These are phyloP conservation scores for Phymastichus coffea DNA, from an alignment of 1,140 invertebrate species.

Conservation along the genomic window DNA sequence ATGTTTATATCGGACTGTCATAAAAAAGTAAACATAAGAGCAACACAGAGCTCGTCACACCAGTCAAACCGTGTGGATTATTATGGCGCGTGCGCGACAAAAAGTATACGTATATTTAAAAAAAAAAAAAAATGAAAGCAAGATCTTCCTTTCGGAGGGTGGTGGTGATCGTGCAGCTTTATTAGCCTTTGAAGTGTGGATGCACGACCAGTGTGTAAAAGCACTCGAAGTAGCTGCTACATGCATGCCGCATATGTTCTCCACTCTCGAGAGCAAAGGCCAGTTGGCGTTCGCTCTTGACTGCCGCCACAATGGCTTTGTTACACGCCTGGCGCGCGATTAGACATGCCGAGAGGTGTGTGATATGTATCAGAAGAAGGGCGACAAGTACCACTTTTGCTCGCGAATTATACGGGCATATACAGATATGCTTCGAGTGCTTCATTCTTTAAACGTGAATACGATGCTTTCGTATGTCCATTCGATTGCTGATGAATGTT, in stretches of 20 bases:
- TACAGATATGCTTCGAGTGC: neutral
- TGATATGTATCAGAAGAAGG: constrained; percentile 10
- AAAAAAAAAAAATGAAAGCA: too few species aligned
- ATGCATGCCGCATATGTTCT: too few species aligned
- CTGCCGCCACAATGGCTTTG: constrained; percentile 30
- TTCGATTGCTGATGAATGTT: too few species aligned
- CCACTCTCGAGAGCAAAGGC: constrained; percentile 30
- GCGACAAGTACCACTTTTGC: neutral
- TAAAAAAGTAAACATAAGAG: too few species aligned
- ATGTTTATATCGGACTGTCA: too few species aligned
- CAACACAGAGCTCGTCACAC: too few species aligned
- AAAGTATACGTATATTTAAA: too few species aligned
- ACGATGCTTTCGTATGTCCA: too few species aligned
- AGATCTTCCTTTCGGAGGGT: too few species aligned
- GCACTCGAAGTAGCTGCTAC: constrained; percentile 30
- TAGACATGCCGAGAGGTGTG: constrained; percentile 29
- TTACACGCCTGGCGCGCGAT: constrained; percentile 32
- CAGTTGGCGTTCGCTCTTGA: constrained; percentile 43
- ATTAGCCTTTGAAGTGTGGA: constrained; percentile 40
- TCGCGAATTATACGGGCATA: constrained; percentile 6
- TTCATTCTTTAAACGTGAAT: too few species aligned
- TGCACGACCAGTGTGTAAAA: constrained; percentile 31
- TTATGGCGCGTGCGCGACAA: too few species aligned
- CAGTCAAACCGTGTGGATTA: too few species aligned
- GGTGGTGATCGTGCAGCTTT: constrained; percentile 23